phyloP scores from a whole-genome alignment of 1,140 invertebrate species.

The Zaprionus taronus region DNA sequence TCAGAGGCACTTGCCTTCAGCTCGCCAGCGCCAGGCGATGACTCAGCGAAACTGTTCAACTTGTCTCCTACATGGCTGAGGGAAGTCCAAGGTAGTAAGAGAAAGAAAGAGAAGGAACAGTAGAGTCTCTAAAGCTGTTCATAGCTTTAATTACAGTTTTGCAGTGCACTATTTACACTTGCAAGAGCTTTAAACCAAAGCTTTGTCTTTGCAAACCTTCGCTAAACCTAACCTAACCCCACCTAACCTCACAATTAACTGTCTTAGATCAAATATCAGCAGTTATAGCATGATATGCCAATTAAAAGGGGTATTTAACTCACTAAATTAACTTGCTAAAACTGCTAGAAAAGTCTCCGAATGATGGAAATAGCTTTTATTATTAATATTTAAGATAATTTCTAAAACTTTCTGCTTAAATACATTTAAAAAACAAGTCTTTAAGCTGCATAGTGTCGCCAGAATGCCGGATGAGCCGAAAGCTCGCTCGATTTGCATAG shows the following conservation, averaged over 20 bases:
- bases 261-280: too few relatives aligned
- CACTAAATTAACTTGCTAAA: not conserved
- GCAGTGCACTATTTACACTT: too few relatives aligned
- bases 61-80: slow-evolving; percentile 6
- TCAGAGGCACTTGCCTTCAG: slow-evolving; percentile 38
- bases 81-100: not conserved
- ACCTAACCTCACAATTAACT: too few relatives aligned
- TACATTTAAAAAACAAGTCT: too few relatives aligned
- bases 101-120: not conserved
- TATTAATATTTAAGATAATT: not conserved
- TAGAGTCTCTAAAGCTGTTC: not conserved
- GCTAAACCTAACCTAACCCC: too few relatives aligned
- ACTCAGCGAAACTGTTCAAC: slow-evolving; percentile 24
- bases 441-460: too few relatives aligned
- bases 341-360: not conserved
- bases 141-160: too few relatives aligned
- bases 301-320: too few relatives aligned
- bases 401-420: not conserved
- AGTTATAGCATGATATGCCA: too few relatives aligned
- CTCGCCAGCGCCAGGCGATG: slow-evolving; percentile 10
- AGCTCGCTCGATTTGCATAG: slow-evolving; percentile 65
- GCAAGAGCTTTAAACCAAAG: too few relatives aligned
- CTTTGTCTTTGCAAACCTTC: too few relatives aligned
- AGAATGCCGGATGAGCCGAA: not conserved
- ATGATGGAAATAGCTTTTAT: not conserved